phyloP scores from a whole-genome alignment of 2,797 vertebrate genomes.

The Schizopygopsis pylzovi region DNA sequence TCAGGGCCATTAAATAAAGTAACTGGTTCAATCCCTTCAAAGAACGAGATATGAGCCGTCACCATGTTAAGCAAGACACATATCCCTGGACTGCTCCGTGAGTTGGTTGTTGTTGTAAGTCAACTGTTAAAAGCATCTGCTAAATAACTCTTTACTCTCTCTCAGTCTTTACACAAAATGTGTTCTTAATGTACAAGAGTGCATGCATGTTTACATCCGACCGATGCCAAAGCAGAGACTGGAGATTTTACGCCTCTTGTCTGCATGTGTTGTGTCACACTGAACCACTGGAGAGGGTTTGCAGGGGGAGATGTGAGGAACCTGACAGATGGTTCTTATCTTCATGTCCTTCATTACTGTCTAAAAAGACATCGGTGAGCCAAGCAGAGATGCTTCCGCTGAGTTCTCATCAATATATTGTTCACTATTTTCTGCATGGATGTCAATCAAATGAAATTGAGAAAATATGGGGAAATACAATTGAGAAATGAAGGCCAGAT shows the following conservation, averaged over 20 bases:
- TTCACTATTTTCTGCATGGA: slow-evolving; percentile 5
- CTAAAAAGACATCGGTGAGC: background rate
- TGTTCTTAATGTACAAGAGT: slow-evolving; percentile 44
- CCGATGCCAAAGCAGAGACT: slow-evolving; percentile 1
- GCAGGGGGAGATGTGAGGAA: background rate
- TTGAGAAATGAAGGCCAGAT: slow-evolving; percentile 14
- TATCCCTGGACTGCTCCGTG: background rate
- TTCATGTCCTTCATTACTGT: slow-evolving; percentile 43
- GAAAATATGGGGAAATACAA: slow-evolving; percentile 10
- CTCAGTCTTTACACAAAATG: slow-evolving; percentile 20
- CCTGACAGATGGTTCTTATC: slow-evolving; percentile 43
- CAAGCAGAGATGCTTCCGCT: background rate
- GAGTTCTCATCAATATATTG: background rate
- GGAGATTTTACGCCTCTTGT: background rate
- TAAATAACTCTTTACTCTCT: background rate
- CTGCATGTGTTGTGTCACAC: slow-evolving; percentile 7
- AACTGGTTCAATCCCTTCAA: background rate
- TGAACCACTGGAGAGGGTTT: slow-evolving; percentile 23
- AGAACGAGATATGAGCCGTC: background rate
- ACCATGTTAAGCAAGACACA: background rate
- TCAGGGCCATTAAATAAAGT: background rate
- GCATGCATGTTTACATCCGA: slow-evolving; percentile 38
- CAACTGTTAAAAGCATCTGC: background rate
- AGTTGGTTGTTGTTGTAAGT: background rate
- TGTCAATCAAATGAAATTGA: slow-evolving; percentile 28